Evolutionary conservation across 2,888 invertebrate genomes (phyloP).

Genomic region (Mechanitis messenoides): DNA sequence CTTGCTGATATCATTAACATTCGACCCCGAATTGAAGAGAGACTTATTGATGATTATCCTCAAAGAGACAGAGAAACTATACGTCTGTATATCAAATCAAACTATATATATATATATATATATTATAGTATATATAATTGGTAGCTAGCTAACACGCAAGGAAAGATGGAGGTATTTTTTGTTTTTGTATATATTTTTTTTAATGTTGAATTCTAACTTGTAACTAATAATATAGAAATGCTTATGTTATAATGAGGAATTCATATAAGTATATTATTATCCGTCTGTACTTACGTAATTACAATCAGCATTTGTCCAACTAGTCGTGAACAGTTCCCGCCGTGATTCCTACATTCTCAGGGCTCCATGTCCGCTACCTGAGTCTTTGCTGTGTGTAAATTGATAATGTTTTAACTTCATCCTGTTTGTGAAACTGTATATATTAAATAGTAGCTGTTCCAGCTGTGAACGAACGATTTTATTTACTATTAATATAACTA

Average conservation of each 20-base stretch:
- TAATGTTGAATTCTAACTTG: too few species aligned
- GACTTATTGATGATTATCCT: slow-evolving; percentile 35
- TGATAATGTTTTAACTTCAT: not conserved
- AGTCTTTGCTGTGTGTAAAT: slow-evolving; percentile 8
- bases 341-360: slow-evolving; percentile 31
- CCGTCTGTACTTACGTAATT: too few species aligned
- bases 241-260: too few species aligned
- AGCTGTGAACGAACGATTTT: too few species aligned
- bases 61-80: slow-evolving; percentile 15
- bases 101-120: too few species aligned
- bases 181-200: too few species aligned
- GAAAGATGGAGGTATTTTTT: slow-evolving; percentile 11
- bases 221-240: too few species aligned
- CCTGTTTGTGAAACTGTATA: not conserved
- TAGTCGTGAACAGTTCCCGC: too few species aligned
- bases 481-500: too few species aligned
- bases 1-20: slow-evolving; percentile 70
- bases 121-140: slow-evolving; percentile 6
- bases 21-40: slow-evolving; percentile 59
- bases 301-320: too few species aligned
- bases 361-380: slow-evolving; percentile 41
- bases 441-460: not conserved
- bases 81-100: not conserved
- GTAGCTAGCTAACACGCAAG: not conserved
- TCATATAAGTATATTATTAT: too few species aligned